Conservation (phyloP, 2,797 vertebrate genomes). For the Pseudomugil tenellus region DNA sequence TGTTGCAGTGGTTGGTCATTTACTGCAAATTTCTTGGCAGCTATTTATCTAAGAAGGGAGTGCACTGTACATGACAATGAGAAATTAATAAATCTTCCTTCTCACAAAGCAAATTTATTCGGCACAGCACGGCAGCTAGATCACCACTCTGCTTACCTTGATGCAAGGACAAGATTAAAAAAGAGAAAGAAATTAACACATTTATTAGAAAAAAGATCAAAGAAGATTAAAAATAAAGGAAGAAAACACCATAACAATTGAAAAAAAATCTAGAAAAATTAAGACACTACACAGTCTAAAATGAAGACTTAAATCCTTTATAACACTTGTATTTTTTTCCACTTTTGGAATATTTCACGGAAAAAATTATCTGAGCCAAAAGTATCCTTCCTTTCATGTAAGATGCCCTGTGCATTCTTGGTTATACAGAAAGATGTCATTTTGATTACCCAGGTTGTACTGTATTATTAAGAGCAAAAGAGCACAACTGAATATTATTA, state of each 20-base stretch:
- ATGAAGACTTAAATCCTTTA: too few relatives aligned
- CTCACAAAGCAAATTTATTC: not conserved
- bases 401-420: not conserved
- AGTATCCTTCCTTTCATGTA: not conserved
- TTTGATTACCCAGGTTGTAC: constrained; percentile 8
- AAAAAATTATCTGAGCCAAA: constrained; percentile 6
- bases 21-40: not conserved
- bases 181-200: not conserved
- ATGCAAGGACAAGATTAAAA: too few relatives aligned
- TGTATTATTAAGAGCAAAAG: not conserved
- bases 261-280: not conserved
- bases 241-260: not conserved
- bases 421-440: not conserved
- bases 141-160: too few relatives aligned
- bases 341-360: constrained; percentile 2
- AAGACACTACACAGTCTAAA: not conserved
- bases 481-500: too few relatives aligned
- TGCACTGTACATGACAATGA: not conserved
- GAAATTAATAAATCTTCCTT: not conserved
- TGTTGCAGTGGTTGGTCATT: not conserved
- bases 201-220: not conserved
- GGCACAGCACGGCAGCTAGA: not conserved
- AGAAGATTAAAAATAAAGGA: not conserved
- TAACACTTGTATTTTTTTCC: too few relatives aligned
- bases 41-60: not conserved